Percentiles rank a stretch among this genome's conserved stretches.
These are phyloP conservation scores for Latheticus oryzae DNA, from an alignment of 2,888 invertebrate genomes.

Conservation along the genomic window DNA sequence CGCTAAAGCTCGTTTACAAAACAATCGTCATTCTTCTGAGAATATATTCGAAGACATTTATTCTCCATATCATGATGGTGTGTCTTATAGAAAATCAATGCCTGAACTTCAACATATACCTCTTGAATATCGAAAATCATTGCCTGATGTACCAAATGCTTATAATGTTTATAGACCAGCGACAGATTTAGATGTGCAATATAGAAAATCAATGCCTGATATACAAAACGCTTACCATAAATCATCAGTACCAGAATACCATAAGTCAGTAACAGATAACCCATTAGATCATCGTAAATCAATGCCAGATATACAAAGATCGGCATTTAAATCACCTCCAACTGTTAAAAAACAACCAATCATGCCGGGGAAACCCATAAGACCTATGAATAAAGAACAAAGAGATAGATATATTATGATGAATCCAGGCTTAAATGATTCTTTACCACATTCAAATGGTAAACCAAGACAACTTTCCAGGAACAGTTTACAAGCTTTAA, in stretches of 20 bases:
- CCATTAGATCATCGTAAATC: conserved; percentile 57
- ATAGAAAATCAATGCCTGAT: conserved; percentile 61
- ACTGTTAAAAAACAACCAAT: conserved; percentile 65
- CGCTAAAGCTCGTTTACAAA: conserved; percentile 62
- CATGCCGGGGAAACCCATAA: conserved; percentile 70
- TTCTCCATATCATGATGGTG: conserved; percentile 48
- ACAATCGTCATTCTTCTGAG: conserved; percentile 61
- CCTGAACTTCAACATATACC: conserved; percentile 59
- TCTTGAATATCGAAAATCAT: conserved; percentile 52
- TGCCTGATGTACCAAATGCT: conserved; percentile 50
- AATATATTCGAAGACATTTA: conserved; percentile 61
- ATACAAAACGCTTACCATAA: conserved; percentile 59
- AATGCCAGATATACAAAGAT: conserved; percentile 63
- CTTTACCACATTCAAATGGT: conserved; percentile 42
- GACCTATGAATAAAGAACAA: conserved; percentile 58
- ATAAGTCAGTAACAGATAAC: conserved; percentile 45
- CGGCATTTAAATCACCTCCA: conserved; percentile 61
- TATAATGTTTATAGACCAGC: conserved; percentile 44
- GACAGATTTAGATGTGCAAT: conserved; percentile 49
- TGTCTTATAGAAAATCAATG: conserved; percentile 62
- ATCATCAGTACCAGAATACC: conserved; percentile 42
- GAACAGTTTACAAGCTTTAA: conserved; percentile 76
- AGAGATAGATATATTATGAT: conserved; percentile 47
- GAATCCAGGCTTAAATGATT: conserved; percentile 46
- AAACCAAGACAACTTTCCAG: conserved; percentile 73